A percentile compares a stretch with the other conserved stretches of the same genome.
These are phyloP conservation scores for Erpornis zantholeuca DNA, from an alignment of 2,113 vertebrate species.

Conservation along the genomic window DNA sequence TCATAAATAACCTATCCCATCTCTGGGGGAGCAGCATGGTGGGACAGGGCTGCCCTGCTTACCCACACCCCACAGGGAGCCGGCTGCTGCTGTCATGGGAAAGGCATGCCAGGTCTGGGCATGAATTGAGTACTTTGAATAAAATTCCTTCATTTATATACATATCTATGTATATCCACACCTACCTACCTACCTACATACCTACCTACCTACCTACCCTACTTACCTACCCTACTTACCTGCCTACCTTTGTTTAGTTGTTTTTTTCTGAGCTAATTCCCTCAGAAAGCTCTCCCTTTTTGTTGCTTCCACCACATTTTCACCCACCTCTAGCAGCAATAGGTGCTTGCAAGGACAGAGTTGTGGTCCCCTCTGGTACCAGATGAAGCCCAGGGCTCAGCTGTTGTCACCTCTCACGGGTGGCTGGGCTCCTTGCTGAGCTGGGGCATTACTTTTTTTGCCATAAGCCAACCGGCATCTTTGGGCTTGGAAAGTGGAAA, in stretches of 20 bases:
- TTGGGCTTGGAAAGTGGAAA: not conserved
- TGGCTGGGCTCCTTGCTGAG: not conserved
- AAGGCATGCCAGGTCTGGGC: not conserved
- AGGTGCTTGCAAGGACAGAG: not conserved
- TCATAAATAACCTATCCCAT: not conserved
- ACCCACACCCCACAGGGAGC: not conserved
- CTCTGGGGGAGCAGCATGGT: not conserved
- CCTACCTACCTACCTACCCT: too few species aligned
- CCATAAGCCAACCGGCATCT: not conserved
- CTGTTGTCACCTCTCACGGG: not conserved
- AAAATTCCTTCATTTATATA: not conserved
- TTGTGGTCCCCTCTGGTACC: not conserved
- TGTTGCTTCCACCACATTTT: not conserved
- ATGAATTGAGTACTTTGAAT: not conserved
- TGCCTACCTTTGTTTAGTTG: not conserved
- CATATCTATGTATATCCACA: rapidly evolving
- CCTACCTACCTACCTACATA: not conserved
- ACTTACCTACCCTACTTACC: not conserved
- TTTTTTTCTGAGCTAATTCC: not conserved
- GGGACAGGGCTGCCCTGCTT: not conserved
- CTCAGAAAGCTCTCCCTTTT: not conserved
- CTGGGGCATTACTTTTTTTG: not conserved
- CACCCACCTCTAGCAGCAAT: not conserved
- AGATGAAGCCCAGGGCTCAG: not conserved
- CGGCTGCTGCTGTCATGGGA: not conserved